phyloP scores from a whole-genome alignment of 2,888 invertebrate species.

The Camptogramma bilineatum region DNA sequence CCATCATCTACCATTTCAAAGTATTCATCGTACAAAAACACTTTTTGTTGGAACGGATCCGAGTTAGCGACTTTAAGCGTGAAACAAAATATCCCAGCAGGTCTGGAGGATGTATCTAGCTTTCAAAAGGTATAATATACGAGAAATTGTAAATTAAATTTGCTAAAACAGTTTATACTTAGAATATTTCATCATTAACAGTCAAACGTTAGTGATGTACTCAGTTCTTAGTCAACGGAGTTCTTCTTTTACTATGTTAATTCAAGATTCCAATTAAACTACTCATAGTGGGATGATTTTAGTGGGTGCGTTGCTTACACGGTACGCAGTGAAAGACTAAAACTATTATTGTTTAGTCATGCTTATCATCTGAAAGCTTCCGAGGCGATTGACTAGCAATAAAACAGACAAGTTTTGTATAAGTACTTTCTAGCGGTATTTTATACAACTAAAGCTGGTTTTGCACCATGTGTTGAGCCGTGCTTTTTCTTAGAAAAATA shows the following conservation, averaged over 20 bases:
- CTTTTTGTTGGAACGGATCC: too few relatives aligned
- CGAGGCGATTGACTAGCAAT: constrained; percentile 12
- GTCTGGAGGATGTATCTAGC: too few relatives aligned
- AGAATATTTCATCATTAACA: too few relatives aligned
- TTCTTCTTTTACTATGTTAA: neutral
- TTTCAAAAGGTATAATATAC: too few relatives aligned
- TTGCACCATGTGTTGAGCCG: neutral
- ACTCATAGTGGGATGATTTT: neutral
- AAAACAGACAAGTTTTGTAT: constrained; percentile 15
- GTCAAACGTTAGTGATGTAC: neutral
- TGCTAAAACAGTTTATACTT: too few relatives aligned
- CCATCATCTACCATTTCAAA: too few relatives aligned
- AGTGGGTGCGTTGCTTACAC: neutral
- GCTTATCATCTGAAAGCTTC: constrained; percentile 4
- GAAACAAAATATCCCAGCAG: too few relatives aligned
- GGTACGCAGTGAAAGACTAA: neutral
- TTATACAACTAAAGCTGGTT: constrained; percentile 1
- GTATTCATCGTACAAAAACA: too few relatives aligned
- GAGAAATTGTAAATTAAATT: too few relatives aligned
- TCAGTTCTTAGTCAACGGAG: neutral
- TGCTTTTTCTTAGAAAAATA: neutral
- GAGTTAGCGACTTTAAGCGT: too few relatives aligned
- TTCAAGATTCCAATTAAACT: neutral
- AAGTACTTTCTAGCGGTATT: constrained; percentile 15
- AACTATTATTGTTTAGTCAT: constrained; percentile 2